A percentile compares a stretch with the other conserved stretches of the same genome.
Conservation (phyloP, 1,140 invertebrate genomes). For the Zophobas atratus region DNA sequence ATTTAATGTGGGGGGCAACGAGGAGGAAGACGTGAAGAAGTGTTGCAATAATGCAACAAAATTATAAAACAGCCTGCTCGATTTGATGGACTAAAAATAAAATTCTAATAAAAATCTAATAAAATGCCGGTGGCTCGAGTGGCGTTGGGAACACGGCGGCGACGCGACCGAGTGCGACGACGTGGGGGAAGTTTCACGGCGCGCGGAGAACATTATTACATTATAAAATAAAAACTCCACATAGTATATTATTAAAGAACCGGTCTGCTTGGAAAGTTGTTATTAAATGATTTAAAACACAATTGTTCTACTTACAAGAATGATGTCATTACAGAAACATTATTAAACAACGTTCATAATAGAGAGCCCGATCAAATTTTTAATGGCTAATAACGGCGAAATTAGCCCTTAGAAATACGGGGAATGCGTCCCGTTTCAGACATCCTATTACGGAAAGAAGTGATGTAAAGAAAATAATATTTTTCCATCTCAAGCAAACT, state of each 20-base stretch:
- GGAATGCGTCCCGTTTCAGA: constrained; percentile 50
- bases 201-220: constrained; percentile 50
- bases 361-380: constrained; percentile 36
- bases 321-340: constrained; percentile 58
- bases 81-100: constrained; percentile 47
- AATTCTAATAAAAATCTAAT: constrained; percentile 52
- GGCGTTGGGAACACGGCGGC: constrained; percentile 6
- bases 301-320: constrained; percentile 60
- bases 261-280: constrained; percentile 59
- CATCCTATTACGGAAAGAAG: constrained; percentile 61
- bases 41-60: constrained; percentile 24
- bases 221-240: constrained; percentile 55
- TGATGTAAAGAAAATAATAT: constrained; percentile 66
- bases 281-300: constrained; percentile 62
- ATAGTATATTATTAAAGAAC: constrained; percentile 58
- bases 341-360: constrained; percentile 49
- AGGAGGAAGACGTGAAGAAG: background rate
- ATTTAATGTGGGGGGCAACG: background rate
- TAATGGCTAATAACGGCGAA: constrained; percentile 40
- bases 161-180: background rate
- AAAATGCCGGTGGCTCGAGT: constrained; percentile 25
- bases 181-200: constrained; percentile 13
- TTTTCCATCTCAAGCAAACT: constrained; percentile 65
- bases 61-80: constrained; percentile 46
- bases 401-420: constrained; percentile 27